These are phyloP conservation scores for Spodoptera frugiperda DNA, from an alignment of 1,140 invertebrate genomes.

Conservation along the genomic window DNA sequence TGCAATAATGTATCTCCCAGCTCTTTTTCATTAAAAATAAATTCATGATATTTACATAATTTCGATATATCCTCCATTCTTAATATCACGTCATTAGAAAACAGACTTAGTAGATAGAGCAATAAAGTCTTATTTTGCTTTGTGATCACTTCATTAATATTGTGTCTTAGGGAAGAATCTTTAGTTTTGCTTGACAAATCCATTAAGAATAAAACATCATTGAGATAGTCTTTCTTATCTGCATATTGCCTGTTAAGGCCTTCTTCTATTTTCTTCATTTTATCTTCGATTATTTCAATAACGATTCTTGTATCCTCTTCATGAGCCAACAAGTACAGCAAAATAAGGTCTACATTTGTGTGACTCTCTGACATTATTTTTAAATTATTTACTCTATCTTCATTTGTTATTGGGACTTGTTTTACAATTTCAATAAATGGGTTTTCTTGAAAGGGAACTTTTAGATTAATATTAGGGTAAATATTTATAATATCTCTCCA, in stretches of 20 bases:
- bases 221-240: constrained; percentile 64
- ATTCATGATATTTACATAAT: constrained; percentile 43
- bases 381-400: constrained; percentile 59
- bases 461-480: background rate
- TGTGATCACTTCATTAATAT: constrained; percentile 46
- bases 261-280: constrained; percentile 60
- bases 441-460: background rate
- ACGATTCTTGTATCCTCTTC: constrained; percentile 54
- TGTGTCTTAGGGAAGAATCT: constrained; percentile 40
- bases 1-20: constrained; percentile 49
- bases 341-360: constrained; percentile 63
- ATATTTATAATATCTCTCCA: constrained; percentile 58
- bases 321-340: constrained; percentile 68
- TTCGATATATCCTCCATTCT: constrained; percentile 53
- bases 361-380: constrained; percentile 52
- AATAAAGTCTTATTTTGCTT: constrained; percentile 57
- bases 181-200: constrained; percentile 55
- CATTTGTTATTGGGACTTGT: constrained; percentile 45
- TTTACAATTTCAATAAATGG: background rate
- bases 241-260: constrained; percentile 65
- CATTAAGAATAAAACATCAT: constrained; percentile 66
- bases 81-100: constrained; percentile 54
- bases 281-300: constrained; percentile 60
- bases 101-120: constrained; percentile 56
- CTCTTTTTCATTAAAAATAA: constrained; percentile 32